phyloP scores from a whole-genome alignment of 2,113 vertebrate genomes.

The Columbina picui region DNA sequence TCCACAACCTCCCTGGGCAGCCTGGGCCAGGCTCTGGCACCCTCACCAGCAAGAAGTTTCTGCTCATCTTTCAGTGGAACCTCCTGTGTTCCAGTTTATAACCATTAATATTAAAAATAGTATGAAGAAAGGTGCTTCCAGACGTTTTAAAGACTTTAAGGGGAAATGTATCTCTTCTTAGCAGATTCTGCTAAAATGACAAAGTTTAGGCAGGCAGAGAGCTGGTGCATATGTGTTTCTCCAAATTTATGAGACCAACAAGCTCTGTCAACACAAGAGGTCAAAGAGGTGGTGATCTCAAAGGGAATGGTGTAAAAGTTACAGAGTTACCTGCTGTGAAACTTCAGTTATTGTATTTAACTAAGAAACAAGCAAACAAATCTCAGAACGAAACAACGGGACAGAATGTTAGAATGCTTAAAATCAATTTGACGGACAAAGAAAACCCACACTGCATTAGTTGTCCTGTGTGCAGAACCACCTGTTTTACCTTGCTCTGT shows the following conservation, averaged over 20 bases:
- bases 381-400: not conserved
- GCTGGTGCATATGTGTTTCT: not conserved
- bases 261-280: not conserved
- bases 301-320: not conserved
- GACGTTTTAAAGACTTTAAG: not conserved
- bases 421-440: not conserved
- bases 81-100: no score
- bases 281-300: not conserved
- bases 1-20: no score
- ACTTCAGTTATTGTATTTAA: not conserved
- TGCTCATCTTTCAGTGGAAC: no score
- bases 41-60: no score
- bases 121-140: accelerated
- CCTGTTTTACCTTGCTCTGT: not conserved
- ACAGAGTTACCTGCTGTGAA: not conserved
- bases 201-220: not conserved
- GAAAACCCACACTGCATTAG: not conserved
- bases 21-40: no score
- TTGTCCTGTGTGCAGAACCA: accelerated
- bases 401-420: not conserved
- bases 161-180: accelerated
- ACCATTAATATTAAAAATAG: no score
- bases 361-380: not conserved
- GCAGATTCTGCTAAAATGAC: not conserved
- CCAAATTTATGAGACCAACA: no score